Base-by-base conservation (phyloP, 2,888 invertebrate genomes). In the Xanthia togata region DNA sequence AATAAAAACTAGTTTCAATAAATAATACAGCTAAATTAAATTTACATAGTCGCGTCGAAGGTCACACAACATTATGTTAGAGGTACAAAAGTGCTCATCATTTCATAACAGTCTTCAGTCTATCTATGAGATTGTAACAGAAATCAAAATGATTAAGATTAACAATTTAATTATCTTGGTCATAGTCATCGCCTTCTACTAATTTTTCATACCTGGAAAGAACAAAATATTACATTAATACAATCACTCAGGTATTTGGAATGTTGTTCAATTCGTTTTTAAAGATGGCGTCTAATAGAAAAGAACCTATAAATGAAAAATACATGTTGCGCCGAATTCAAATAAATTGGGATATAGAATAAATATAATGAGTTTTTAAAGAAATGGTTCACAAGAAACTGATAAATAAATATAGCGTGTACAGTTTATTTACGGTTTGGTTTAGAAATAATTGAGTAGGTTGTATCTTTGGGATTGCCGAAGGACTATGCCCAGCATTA, bases 1-100 rank as follows among this genome's bases (percentile, higher is more conserved):
- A 47, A 60, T 38, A 47, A 26, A 73, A 0, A n/a, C 38, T 23
- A 35, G 44, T 44, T 74, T 73, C 26, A 59, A 26, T 74, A 75
- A 75, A 41, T 60, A 60, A 41, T 31, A 31, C 4, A 20, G 55
- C 1, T 41, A 23, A 53, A 26, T 23, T 20, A 38, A 38, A 47
- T 23, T 17, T 47, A 38, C 17, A 11, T 74, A 47, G 26, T 57
- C 47, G 14, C 20, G 20, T 57, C 2, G 1, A 8, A 44, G 12
- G 44, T 57, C 14, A 26, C 14, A 26, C 44, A 72, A 5, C 4
- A 31, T 17, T 20, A 14, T 2, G 2, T 35, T 17, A n/a, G 11
- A 70, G 17, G 8, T 44, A 31, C 38, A 11, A 17, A 2, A 59
- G 12, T 14, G 4, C 12, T n/a, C 6, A 20, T 35, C 2, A 38